Base-by-base conservation (phyloP, 2,888 invertebrate species). In the Scaptomyza tumidula region DNA sequence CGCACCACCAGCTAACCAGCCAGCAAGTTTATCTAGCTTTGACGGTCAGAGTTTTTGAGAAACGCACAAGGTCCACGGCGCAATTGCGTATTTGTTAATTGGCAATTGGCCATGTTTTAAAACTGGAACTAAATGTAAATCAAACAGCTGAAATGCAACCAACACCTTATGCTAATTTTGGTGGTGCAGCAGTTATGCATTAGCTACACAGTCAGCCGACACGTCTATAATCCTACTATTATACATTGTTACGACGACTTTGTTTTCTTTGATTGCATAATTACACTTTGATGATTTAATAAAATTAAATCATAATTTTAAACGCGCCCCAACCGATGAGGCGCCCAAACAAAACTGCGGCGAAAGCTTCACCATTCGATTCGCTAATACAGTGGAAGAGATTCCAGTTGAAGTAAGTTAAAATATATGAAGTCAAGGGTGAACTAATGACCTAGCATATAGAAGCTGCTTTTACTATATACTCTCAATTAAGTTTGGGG, bases 291-390 rank as follows among this genome's bases (percentile, higher is more conserved):
- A 85, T 85, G 89, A 88, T 88, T 85, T 87, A 88, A 85, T 87
- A 88, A 41, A 88, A 87, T 72, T 85, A 86, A 84, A 71, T 78
- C 75, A 70, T 88, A 77, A 86, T 86, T 86, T 88, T 88, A 86
- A 88, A 83, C 64, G 81, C 75, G 60, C 64, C 59, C 57, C 77
- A 68, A 43, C 61, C 56, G 61, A 73, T 74, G 78, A 46, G 73
- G 45, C 35, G 60, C 56, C 39, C 33, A 41, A 57, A 77, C 58
- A 19, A 33, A 37, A n/a, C 19, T 3, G 35, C 9, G 58, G 81
- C 88, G 83, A 81, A 81, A 87, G 81, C 86, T 59, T 66, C 31
- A 58, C 62, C 82, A 86, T 78, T 71, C 57, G 54, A 49, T 48
- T 41, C 19, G 65, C 54, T 24, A 1, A 4, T 31, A 86, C 86